phyloP scores from a whole-genome alignment of 2,888 invertebrate genomes.

The Himalopsyche japonica region DNA sequence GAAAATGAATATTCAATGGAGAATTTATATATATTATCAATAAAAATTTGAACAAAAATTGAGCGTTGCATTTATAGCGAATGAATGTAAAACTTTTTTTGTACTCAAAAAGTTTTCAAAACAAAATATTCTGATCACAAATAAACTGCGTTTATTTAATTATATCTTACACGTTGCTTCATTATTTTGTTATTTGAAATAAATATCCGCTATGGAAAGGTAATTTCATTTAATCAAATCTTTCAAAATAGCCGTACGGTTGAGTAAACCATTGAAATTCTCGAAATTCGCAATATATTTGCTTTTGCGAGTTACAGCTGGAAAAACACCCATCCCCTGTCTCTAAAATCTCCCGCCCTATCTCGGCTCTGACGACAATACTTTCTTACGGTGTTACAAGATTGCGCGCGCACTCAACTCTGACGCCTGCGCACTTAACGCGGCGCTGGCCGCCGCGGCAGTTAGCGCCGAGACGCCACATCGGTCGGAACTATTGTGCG shows the following conservation, averaged over 20 bases:
- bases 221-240: background rate
- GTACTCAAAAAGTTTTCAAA: too few relatives aligned
- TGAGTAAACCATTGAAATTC: background rate
- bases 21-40: too few relatives aligned
- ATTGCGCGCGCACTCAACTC: conserved; percentile 11
- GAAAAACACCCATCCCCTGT: background rate
- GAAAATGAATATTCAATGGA: too few relatives aligned
- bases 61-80: too few relatives aligned
- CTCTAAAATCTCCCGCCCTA: background rate
- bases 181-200: too few relatives aligned
- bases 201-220: background rate
- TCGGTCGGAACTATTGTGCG: background rate
- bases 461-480: conserved; percentile 29
- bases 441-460: conserved; percentile 16
- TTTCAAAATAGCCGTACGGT: background rate
- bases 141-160: too few relatives aligned
- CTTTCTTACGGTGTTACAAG: background rate
- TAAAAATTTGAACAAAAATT: too few relatives aligned
- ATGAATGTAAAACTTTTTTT: too few relatives aligned
- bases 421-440: conserved; percentile 17
- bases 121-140: too few relatives aligned
- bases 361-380: conserved; percentile 23
- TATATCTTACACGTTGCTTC: too few relatives aligned
- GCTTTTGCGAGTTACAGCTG: background rate
- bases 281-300: background rate